Evolutionary conservation across 2,797 vertebrate species (phyloP), one percentile per base, ranked within the genome.

Genomic region (Vultur gryphus): DNA sequence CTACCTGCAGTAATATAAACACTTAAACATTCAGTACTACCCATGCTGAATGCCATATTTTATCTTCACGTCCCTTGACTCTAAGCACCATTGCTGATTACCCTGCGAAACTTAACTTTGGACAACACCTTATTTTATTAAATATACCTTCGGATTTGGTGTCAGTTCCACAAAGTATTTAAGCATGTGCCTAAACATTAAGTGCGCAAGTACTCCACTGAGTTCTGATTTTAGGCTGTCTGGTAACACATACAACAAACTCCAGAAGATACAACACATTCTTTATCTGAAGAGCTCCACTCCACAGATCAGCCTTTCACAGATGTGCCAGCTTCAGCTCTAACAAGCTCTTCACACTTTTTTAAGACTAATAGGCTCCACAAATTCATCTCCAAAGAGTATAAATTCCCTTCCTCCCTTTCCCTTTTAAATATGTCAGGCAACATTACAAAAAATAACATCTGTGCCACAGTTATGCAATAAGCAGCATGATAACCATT

Each of bases 321-420:
- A 89, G 82, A 54, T 11, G 67, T 35, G 71, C 93, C 93, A 93
- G 90, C 93, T 93, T 46, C 8, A 2, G 90, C 92, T 83, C 89
- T 94, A 93, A 95, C 81, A 85, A 95, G 93, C 92, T 95, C 94
- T 95, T 97, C 92, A 95, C 95, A 87, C 84, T 97, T 96, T 94
- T 93, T 89, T 35, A 94, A 93, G 90, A 87, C 94, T 93, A 97
- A 96, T 58, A 85, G 92, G 86, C 92, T 97, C 81, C 93, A 80
- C 65, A 83, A 79, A 95, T 61, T 95, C 92, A 96, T 87, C 71
- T 97, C 96, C 73, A 76, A 90, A 77, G 86, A 79, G 52, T 62
- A 93, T 57, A 90, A 95, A 94, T 90, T 96, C 95, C 86, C 49
- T 76, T 95, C 88, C 78, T 94, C 86, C 87, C 81, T 84, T 84